A percentile compares a stretch with the other conserved stretches of the same genome.
phyloP scores from a whole-genome alignment of 2,797 vertebrate species.

The Australoheros facetus region DNA sequence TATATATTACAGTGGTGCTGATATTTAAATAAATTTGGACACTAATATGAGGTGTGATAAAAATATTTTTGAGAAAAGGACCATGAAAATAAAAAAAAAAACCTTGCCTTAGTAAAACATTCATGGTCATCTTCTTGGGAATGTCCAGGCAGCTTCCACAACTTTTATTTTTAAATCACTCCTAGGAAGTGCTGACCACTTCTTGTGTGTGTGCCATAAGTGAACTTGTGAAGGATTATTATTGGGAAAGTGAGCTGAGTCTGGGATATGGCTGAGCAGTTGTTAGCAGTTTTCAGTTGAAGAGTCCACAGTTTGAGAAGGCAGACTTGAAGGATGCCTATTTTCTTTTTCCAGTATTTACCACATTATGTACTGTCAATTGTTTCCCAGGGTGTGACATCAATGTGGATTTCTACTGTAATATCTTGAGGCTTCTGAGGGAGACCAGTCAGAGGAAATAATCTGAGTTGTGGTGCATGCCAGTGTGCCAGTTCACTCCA shows the following conservation, averaged over 20 bases:
- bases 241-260: not conserved
- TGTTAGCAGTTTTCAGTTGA: not conserved
- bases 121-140: not conserved
- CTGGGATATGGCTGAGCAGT: not conserved
- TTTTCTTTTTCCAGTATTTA: not conserved
- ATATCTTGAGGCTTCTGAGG: not conserved
- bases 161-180: not conserved
- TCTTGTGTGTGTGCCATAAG: not conserved
- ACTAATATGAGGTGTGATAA: not conserved
- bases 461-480: not conserved
- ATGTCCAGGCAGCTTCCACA: not conserved
- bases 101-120: not conserved
- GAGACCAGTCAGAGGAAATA: not conserved
- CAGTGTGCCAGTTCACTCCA: not conserved
- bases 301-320: not conserved
- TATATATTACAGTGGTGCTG: too few relatives aligned
- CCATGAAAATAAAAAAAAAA: not conserved
- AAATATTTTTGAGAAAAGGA: not conserved
- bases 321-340: not conserved
- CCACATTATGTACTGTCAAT: not conserved
- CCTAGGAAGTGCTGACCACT: not conserved
- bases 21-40: not conserved
- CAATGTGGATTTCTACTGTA: not conserved
- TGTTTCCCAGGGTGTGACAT: not conserved
- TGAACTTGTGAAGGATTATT: not conserved